A percentile compares a stretch with the other conserved stretches of the same genome.
Conservation (phyloP, 23 tunicate species). For the Clavelina lepadiformis region DNA sequence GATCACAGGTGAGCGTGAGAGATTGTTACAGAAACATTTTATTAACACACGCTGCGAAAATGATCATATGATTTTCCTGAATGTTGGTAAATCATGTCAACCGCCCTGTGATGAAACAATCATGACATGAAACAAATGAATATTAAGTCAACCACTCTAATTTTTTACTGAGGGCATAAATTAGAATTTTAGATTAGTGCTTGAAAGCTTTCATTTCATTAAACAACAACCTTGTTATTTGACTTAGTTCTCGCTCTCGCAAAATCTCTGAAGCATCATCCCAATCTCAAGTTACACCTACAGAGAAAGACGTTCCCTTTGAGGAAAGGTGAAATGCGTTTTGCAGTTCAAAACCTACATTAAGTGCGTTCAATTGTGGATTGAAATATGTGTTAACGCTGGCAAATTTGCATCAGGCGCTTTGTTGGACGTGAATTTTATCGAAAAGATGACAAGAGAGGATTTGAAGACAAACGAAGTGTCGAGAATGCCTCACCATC, state of each 20-base stretch:
- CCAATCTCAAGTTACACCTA: conserved; percentile 40
- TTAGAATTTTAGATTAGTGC: neutral
- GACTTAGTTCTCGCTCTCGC: conserved; percentile 25
- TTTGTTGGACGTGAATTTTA: conserved; percentile 14
- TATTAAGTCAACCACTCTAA: conserved; percentile 6
- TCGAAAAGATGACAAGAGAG: conserved; percentile 32
- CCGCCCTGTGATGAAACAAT: conserved; percentile 8
- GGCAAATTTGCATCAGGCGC: neutral
- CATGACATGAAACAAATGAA: conserved; percentile 1
- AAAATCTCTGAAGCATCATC: conserved; percentile 71
- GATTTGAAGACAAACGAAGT: conserved; percentile 19
- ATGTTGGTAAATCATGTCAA: no score
- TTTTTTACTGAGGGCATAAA: conserved; percentile 10
- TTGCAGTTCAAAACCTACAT: no score
- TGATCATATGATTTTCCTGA: no score
- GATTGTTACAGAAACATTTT: neutral
- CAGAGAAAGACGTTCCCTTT: conserved; percentile 30
- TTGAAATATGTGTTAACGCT: neutral
- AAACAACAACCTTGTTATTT: neutral
- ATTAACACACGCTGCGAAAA: neutral
- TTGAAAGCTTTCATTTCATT: neutral
- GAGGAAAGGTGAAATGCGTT: conserved; percentile 69
- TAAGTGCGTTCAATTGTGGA: no score
- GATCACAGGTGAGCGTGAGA: conserved; percentile 20
- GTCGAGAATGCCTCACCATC: conserved; percentile 47